Evolutionary conservation across 2,888 invertebrate genomes (phyloP), one percentile per base, ranked within the genome.

Genomic region (Dioctria rufipes): DNA sequence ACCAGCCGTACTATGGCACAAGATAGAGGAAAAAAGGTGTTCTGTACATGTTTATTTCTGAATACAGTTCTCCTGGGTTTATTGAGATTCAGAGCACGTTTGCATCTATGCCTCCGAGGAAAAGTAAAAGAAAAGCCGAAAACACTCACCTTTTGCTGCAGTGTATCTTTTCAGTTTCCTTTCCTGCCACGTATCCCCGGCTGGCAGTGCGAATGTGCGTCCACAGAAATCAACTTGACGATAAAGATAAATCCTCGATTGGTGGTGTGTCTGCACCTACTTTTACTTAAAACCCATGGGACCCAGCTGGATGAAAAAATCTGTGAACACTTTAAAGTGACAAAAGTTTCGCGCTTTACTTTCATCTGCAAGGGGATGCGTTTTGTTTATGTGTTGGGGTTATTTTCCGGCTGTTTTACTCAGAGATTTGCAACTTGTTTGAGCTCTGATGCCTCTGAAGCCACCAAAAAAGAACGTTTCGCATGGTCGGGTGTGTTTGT

Each of bases 351-450:
- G 80, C 77, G 80, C 80, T 78, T 69, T 51, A 43, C 11, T 54
- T 61, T 42, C 77, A 77, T 63, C 63, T 77, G 63, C 61, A 63
- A 39, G 40, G 77, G 77, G 77, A 77, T 77, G 77, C 77, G 77
- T 77, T 77, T 77, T 78, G 66, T 51, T 66, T 39, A 13, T 46
- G 40, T 66, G 43, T 65, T 63, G 13, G 78, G 78, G 75, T 67
- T 80, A 82, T 82, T 82, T 82, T 80, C 79, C 77, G 82, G 82
- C 69, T 82, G 78, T 82, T 82, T 82, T 79, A 67, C 49, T 79
- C 69, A 43, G 80, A 82, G 80, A 82, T 82, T 82, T 82, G 80
- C 79, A 80, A 82, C 82, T 82, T 82, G 82, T 82, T 82, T 82
- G 82, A 81, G 79, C 69, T 80, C 65, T 54, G 77, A 61, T 63